phyloP scores from a whole-genome alignment of 1,140 invertebrate species.

The Paraescarpia echinospica region DNA sequence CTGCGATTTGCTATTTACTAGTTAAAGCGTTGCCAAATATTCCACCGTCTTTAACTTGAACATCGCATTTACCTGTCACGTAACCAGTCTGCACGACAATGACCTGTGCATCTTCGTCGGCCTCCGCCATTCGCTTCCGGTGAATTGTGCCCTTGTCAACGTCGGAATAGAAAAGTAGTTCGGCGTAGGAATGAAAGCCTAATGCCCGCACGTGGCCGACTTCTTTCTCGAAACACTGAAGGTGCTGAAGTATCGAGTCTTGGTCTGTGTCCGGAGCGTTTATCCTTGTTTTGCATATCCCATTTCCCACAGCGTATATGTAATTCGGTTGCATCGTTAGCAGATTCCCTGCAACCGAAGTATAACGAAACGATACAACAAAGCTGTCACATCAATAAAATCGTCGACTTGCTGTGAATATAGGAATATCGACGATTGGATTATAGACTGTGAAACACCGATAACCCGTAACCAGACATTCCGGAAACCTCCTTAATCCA shows the following conservation, averaged over 20 bases:
- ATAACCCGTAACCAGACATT: too few relatives aligned
- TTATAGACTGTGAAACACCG: too few relatives aligned
- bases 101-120: not conserved
- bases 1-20: not conserved
- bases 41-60: not conserved
- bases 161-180: slow-evolving; percentile 18
- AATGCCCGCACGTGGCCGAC: not conserved
- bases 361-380: not conserved
- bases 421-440: not conserved
- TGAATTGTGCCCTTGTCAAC: not conserved
- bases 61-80: slow-evolving; percentile 14
- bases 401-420: not conserved
- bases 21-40: not conserved
- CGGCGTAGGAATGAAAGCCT: slow-evolving; percentile 21
- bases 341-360: not conserved
- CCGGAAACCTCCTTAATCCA: too few relatives aligned
- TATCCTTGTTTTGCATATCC: not conserved
- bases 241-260: not conserved
- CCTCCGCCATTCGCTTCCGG: not conserved
- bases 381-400: not conserved
- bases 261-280: slow-evolving; percentile 7
- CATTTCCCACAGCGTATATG: slow-evolving; percentile 10
- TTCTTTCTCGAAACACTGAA: not conserved
- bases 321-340: slow-evolving; percentile 10
- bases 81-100: slow-evolving; percentile 9